Evolutionary conservation across 2,888 invertebrate species (phyloP).

Genomic region (Lithophane ornitopus): DNA sequence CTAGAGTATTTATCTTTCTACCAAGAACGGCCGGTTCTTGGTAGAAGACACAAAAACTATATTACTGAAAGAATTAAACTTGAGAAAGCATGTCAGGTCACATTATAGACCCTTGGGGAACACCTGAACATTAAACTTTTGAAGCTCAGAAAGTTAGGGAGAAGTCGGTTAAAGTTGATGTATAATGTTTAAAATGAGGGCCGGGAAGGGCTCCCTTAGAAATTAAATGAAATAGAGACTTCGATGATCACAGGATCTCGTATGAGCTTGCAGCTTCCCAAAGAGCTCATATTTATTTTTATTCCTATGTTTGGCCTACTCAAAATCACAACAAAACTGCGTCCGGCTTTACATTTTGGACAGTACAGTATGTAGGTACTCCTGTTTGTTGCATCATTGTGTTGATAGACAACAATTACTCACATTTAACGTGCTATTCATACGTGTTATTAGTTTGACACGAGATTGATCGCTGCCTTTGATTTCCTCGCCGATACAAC

Average conservation of each 20-base stretch:
- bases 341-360: conserved; percentile 17
- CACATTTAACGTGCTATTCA: conserved; percentile 67
- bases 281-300: not conserved
- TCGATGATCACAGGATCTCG: not conserved
- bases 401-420: conserved; percentile 65
- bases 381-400: conserved; percentile 64
- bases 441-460: conserved; percentile 72
- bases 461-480: conserved; percentile 72
- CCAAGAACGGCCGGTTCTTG: not conserved
- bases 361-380: conserved; percentile 16
- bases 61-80: not conserved
- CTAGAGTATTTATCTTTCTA: not conserved
- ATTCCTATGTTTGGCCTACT: not conserved
- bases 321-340: conserved; percentile 24
- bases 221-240: too few relatives aligned
- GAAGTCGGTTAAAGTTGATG: not conserved
- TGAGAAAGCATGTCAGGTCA: not conserved
- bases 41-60: too few relatives aligned
- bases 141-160: too few relatives aligned
- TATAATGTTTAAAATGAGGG: not conserved
- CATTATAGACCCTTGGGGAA: not conserved
- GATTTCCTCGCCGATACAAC: conserved; percentile 64
- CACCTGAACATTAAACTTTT: not conserved
- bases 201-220: not conserved
- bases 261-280: not conserved